Base-by-base conservation (phyloP, 1,140 invertebrate genomes). In the Drosophila punjabiensis region DNA sequence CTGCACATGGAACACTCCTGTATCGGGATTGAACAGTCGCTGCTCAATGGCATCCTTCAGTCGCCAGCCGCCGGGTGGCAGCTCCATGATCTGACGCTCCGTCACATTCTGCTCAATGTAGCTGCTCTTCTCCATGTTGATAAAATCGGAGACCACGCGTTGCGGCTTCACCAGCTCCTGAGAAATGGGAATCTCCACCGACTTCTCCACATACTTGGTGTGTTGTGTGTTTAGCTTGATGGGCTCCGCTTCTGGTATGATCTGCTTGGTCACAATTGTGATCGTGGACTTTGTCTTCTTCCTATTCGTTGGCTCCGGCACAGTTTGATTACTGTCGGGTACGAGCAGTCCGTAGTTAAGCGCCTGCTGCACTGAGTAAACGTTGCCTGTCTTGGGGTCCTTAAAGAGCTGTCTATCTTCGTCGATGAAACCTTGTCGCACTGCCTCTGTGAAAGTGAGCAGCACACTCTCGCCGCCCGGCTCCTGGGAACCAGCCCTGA, bases 1-100 rank as follows among this genome's bases (percentile, higher is more conserved):
- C 41, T 98, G 97, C 81, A 99, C 97, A 58, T 96, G 96, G 88
- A 99, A 98, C 4, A 98, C 94, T 4, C 98, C 98, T 8, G 95
- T 96, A 3, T 95, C 94, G 1, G 97, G 95, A 94, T 99, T 96
- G 78, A 98, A 97, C 5, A 98, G 92, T 47, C 95, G 95, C 90
- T 96, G 95, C 35, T 96, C 94, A 58, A 98, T 97, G 11, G 96
- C 97, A 87, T 97, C 96, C 58, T 94, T 93, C 0, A 98, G 93
- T 55, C 94, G 94, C 97, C 97, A 98, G 10, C 97, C 97, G 74
- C 96, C 96, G n/a, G 94, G 93, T 3, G 97, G 97, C n/a, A 98
- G 78, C 79, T 97, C 96, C 76, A 96, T 95, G 1, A 95, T 94
- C 39, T 93, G 91, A 28, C 85, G 73, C 53, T 93, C 92, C 3